These are phyloP conservation scores for Corythoichthys haematopterus DNA, from an alignment of 2,113 vertebrate species.

Conservation along the genomic window DNA sequence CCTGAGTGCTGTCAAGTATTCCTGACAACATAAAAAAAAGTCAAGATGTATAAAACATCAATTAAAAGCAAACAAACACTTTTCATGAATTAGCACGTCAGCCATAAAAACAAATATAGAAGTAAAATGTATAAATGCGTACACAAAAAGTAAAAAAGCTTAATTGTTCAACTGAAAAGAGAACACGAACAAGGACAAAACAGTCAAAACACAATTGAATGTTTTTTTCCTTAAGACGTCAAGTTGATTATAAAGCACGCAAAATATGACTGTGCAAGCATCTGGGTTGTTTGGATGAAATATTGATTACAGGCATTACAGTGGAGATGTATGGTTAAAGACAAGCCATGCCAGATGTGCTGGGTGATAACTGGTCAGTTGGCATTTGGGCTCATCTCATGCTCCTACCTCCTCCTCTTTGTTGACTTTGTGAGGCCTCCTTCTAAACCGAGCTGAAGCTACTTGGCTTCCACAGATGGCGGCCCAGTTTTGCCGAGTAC, in stretches of 20 bases:
- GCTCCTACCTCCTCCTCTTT: slow-evolving; percentile 97
- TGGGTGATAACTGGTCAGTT: slow-evolving; percentile 27
- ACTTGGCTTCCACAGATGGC: slow-evolving; percentile 85
- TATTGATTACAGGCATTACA: slow-evolving; percentile 20
- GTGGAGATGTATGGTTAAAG: slow-evolving; percentile 20
- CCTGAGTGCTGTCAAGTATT: slow-evolving; percentile 86
- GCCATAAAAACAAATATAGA: not conserved
- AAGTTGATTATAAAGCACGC: not conserved
- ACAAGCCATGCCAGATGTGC: slow-evolving; percentile 45
- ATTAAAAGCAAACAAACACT: slow-evolving; percentile 16
- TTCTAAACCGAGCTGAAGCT: slow-evolving; percentile 82
- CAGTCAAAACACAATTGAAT: not conserved
- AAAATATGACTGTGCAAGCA: slow-evolving; percentile 2
- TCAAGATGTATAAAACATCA: not conserved
- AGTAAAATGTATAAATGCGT: not conserved
- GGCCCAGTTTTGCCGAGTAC: slow-evolving; percentile 86
- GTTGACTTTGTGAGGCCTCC: slow-evolving; percentile 80
- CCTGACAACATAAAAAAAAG: slow-evolving; percentile 65
- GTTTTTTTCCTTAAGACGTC: not conserved
- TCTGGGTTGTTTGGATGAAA: slow-evolving; percentile 26
- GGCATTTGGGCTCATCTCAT: slow-evolving; percentile 45
- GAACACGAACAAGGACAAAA: not conserved
- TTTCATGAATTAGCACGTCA: not conserved
- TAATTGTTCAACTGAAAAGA: slow-evolving; percentile 6
- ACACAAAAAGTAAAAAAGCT: not conserved